A percentile compares a stretch with the other conserved stretches of the same genome.
Conservation (phyloP, 1,140 invertebrate species). For the Apis dorsata region DNA sequence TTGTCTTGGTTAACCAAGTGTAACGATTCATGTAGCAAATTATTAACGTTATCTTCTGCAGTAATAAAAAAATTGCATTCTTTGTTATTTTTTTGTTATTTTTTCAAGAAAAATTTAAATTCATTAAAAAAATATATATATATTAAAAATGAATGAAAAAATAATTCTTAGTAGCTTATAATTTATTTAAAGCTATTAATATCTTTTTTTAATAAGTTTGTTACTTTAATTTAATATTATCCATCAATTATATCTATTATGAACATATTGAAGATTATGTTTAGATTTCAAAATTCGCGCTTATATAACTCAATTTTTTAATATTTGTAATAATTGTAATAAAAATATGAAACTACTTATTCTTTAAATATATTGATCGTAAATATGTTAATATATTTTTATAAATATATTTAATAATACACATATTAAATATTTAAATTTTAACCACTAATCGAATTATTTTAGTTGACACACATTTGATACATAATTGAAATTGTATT, state of each 20-base stretch:
- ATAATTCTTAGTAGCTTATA: neutral
- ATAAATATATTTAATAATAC: neutral
- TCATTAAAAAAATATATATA: neutral
- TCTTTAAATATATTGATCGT: neutral
- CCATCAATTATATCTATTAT: no score
- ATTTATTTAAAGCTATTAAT: neutral
- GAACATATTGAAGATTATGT: neutral
- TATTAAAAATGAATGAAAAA: neutral
- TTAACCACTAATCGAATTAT: neutral
- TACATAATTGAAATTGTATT: no score
- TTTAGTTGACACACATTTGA: no score
- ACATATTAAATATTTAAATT: neutral
- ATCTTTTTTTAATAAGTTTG: neutral
- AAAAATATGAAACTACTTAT: neutral
- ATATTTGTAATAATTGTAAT: neutral
- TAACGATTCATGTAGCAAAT: slow-evolving; percentile 35
- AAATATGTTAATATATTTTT: neutral
- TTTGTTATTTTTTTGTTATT: neutral
- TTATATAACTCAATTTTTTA: neutral
- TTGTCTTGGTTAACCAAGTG: slow-evolving; percentile 66
- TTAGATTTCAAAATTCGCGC: neutral
- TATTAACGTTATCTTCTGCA: neutral
- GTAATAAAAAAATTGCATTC: neutral
- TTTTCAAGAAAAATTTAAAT: neutral
- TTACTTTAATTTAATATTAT: neutral